Conservation (phyloP, 2,113 vertebrate genomes). For the Ginglymostoma cirratum region DNA sequence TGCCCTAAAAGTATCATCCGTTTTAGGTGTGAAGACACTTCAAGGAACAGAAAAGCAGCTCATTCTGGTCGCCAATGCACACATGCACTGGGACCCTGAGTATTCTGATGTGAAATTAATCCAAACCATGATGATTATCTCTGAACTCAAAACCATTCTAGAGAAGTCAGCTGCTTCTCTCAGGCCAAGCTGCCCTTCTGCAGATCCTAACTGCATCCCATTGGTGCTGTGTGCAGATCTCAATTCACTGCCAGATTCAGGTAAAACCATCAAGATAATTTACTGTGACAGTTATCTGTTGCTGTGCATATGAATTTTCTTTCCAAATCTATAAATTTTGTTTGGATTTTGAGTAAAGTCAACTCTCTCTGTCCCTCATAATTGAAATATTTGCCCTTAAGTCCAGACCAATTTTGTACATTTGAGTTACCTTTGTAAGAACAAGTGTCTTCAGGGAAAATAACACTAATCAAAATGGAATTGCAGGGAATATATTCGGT, state of each 20-base stretch:
- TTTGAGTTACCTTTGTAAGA: not conserved
- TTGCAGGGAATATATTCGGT: not conserved
- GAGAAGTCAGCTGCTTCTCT: slow-evolving; percentile 74
- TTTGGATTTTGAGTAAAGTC: not conserved
- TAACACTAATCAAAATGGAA: too few species aligned
- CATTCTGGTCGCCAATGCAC: slow-evolving; percentile 89
- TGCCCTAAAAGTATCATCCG: slow-evolving; percentile 25
- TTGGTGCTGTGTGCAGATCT: slow-evolving; percentile 97
- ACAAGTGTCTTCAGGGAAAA: not conserved
- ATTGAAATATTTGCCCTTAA: not conserved
- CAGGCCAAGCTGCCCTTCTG: slow-evolving; percentile 64
- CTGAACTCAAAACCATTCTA: slow-evolving; percentile 89
- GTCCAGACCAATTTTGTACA: not conserved
- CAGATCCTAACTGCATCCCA: slow-evolving; percentile 80
- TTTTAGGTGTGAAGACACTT: slow-evolving; percentile 70
- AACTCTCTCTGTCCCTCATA: not conserved
- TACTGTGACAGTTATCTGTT: not conserved
- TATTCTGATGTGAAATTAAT: slow-evolving; percentile 95
- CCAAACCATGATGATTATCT: slow-evolving; percentile 98
- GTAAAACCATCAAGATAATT: slow-evolving; percentile 51
- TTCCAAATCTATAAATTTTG: not conserved
- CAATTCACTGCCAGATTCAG: slow-evolving; percentile 96
- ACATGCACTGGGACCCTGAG: slow-evolving; percentile 99
- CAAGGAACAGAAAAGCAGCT: slow-evolving; percentile 76
- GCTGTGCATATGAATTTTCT: not conserved